Percentiles rank a stretch among this genome's conserved stretches.
Evolutionary conservation across 2,797 vertebrate species (phyloP).

Genomic region (Nyctibius grandis): DNA sequence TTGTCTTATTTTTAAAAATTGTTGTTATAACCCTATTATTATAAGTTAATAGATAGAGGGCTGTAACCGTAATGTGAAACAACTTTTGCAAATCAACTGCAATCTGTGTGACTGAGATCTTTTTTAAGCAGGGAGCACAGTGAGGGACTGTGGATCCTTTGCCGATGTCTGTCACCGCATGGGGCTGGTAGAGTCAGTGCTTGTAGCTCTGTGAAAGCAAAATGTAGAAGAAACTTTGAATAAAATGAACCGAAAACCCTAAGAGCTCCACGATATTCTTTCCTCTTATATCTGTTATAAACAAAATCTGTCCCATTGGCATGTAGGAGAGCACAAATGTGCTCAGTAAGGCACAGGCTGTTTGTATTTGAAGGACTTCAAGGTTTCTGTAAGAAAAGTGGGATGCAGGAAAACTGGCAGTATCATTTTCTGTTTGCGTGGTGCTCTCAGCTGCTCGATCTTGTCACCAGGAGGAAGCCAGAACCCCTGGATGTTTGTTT

Average conservation of each 20-base stretch:
- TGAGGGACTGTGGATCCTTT: rapidly evolving
- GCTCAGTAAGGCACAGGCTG: neutral
- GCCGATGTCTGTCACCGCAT: rapidly evolving
- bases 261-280: rapidly evolving
- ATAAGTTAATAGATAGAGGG: neutral
- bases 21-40: neutral
- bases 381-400: neutral
- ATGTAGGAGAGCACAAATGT: rapidly evolving
- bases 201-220: rapidly evolving
- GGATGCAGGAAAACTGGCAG: neutral
- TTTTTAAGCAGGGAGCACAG: neutral
- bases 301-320: rapidly evolving
- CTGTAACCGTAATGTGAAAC: neutral
- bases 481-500: neutral
- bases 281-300: rapidly evolving
- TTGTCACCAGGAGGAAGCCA: neutral
- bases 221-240: neutral
- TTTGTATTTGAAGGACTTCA: neutral
- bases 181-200: neutral
- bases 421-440: rapidly evolving
- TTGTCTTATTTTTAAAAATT: slow-evolving; percentile 19
- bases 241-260: rapidly evolving
- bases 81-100: neutral
- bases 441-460: neutral
- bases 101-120: neutral